phyloP scores from a whole-genome alignment of 2,888 invertebrate genomes.

The Eupithecia pulchellata region DNA sequence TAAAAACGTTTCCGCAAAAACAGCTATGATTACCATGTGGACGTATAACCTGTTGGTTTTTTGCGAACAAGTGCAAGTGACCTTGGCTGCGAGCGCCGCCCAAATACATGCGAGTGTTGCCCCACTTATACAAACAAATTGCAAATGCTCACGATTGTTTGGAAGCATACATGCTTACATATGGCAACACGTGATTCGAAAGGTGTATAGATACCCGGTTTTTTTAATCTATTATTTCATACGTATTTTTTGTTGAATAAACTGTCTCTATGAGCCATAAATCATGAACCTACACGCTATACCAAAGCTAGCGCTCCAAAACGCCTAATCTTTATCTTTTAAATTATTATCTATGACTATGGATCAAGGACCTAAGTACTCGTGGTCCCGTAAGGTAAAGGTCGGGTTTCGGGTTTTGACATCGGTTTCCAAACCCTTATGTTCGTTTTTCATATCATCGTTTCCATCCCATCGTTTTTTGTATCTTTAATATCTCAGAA shows the following conservation, averaged over 20 bases:
- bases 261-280: neutral
- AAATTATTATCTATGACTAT: neutral
- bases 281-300: neutral
- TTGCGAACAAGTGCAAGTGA: constrained; percentile 77
- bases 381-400: no score
- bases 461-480: no score
- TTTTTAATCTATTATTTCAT: neutral
- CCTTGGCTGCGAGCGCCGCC: constrained; percentile 77
- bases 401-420: no score
- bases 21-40: constrained; percentile 55
- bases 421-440: no score
- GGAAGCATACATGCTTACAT: neutral
- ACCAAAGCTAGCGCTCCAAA: neutral
- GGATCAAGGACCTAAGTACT: neutral
- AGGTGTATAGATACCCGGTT: neutral
- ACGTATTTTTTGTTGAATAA: neutral
- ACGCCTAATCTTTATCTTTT: neutral
- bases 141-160: constrained; percentile 37
- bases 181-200: neutral
- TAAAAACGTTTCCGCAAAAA: constrained; percentile 45
- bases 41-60: constrained; percentile 77
- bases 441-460: no score
- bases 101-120: constrained; percentile 57
- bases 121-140: constrained; percentile 52
- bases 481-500: no score